Evolutionary conservation across 2,797 vertebrate genomes (phyloP).

Genomic region (Simalia tracyae): DNA sequence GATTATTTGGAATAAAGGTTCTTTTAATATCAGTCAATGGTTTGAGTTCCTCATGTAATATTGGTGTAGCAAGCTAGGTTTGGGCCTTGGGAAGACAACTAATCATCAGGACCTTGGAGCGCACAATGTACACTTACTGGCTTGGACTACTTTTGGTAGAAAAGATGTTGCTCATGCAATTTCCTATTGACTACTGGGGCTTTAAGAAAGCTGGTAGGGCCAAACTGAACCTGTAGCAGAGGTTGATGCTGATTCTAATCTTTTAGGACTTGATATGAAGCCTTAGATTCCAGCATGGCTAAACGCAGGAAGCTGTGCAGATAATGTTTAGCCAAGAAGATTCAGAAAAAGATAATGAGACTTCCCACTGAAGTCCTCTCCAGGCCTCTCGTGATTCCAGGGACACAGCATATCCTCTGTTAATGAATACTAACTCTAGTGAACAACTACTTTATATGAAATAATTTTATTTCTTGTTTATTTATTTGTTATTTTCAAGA

Average conservation of each 20-base stretch:
- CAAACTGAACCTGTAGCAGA: not conserved
- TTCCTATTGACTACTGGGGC: not conserved
- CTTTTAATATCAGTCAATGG: not conserved
- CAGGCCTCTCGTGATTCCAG: not conserved
- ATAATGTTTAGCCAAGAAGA: not conserved
- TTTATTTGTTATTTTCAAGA: not conserved
- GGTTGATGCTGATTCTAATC: not conserved
- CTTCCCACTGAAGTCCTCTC: not conserved
- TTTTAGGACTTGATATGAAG: not conserved
- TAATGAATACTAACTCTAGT: not conserved
- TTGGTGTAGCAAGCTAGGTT: not conserved
- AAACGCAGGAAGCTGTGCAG: not conserved
- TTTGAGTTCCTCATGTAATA: not conserved
- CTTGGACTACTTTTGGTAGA: not conserved
- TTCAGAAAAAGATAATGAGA: not conserved
- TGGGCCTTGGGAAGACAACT: not conserved
- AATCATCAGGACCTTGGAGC: not conserved
- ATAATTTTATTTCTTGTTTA: not conserved
- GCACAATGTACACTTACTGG: not conserved
- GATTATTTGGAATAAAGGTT: not conserved
- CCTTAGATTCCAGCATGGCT: not conserved
- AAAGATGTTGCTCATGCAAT: not conserved
- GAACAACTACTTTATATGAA: not conserved
- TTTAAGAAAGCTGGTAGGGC: not conserved
- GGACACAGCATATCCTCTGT: not conserved